phyloP scores from a whole-genome alignment of 2,888 invertebrate genomes.

The Stenurella melanura region DNA sequence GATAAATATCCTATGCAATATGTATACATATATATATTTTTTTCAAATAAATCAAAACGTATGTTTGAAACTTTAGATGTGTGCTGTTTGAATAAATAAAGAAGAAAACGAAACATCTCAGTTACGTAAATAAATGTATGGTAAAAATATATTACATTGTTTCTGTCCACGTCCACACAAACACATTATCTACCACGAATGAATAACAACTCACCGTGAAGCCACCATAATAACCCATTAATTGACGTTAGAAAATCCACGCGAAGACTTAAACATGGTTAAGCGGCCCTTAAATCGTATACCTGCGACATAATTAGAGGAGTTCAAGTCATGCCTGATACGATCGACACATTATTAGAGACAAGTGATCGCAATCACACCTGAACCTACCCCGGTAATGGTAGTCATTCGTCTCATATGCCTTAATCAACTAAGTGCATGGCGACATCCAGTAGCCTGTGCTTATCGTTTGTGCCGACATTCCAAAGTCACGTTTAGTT shows the following conservation, averaged over 20 bases:
- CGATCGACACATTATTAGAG: conserved; percentile 63
- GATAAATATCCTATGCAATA: too few species aligned
- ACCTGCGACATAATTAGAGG: conserved; percentile 63
- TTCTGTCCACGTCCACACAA: neutral
- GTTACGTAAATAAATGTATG: too few species aligned
- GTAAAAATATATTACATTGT: too few species aligned
- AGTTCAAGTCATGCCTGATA: conserved; percentile 53
- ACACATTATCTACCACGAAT: neutral
- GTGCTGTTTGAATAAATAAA: too few species aligned
- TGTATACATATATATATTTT: too few species aligned
- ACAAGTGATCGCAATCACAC: conserved; percentile 64
- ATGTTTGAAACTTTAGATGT: too few species aligned
- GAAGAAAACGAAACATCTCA: too few species aligned
- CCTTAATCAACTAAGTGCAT: conserved; percentile 58
- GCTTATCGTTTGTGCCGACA: conserved; percentile 28
- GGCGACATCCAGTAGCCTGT: conserved; percentile 32
- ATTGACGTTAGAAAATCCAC: conserved; percentile 24
- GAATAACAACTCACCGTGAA: neutral
- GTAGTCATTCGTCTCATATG: conserved; percentile 60
- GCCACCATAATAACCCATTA: conserved; percentile 39
- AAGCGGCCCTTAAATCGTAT: conserved; percentile 50
- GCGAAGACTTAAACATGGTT: conserved; percentile 23
- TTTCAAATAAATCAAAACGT: too few species aligned
- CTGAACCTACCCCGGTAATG: conserved; percentile 59
- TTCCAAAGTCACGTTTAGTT: conserved; percentile 35